Evolutionary conservation across 2,113 vertebrate genomes (phyloP).

Genomic region (Condylura cristata): DNA sequence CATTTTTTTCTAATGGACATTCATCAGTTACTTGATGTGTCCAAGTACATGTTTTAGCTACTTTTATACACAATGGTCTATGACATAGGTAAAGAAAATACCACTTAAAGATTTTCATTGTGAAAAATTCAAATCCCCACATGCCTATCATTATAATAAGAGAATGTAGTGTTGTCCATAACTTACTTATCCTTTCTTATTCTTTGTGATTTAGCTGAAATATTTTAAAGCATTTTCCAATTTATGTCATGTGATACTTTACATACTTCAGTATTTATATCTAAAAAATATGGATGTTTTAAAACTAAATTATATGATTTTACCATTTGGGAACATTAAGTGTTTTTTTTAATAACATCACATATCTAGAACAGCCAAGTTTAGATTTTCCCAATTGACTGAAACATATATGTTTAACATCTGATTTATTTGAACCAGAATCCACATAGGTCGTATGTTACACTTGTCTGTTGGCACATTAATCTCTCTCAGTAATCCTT

Average conservation of each 20-base stretch:
- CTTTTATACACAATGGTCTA: background rate
- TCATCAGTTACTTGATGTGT: background rate
- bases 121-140: background rate
- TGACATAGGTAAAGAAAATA: background rate
- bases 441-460: background rate
- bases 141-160: background rate
- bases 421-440: background rate
- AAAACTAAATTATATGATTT: background rate
- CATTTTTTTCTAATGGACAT: background rate
- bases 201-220: conserved; percentile 36
- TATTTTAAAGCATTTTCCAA: conserved; percentile 33
- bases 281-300: background rate
- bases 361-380: background rate
- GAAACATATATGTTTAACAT: background rate
- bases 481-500: background rate
- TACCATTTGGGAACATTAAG: background rate
- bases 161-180: background rate
- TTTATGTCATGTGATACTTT: background rate
- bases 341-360: background rate
- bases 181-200: background rate
- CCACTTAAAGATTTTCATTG: conserved; percentile 4
- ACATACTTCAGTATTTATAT: background rate
- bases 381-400: background rate
- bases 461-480: background rate
- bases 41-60: background rate